Conservation (phyloP, 2,888 invertebrate genomes). For the Lycia hirtaria region DNA sequence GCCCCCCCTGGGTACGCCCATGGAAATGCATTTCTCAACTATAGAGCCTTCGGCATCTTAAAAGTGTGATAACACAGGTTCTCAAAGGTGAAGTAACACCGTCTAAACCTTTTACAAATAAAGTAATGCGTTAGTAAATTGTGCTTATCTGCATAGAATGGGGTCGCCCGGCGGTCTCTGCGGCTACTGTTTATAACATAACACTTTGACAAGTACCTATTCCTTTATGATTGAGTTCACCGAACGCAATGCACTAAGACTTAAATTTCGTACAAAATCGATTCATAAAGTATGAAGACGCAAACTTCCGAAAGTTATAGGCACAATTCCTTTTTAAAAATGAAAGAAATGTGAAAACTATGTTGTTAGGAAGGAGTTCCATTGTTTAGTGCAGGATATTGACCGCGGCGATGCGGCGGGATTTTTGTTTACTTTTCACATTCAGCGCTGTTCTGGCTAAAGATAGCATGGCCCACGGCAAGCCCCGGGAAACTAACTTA, state of each 20-base stretch:
- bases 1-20: not conserved
- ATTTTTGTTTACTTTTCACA: slow-evolving; percentile 71
- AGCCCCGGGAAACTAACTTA: slow-evolving; percentile 8
- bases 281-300: no score
- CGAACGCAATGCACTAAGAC: no score
- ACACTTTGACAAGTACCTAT: slow-evolving; percentile 5
- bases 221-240: not conserved
- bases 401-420: slow-evolving; percentile 65
- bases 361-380: slow-evolving; percentile 2
- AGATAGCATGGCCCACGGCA: slow-evolving; percentile 56
- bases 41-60: slow-evolving; percentile 5
- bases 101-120: slow-evolving; percentile 19
- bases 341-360: not conserved
- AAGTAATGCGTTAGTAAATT: slow-evolving; percentile 27
- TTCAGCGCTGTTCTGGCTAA: slow-evolving; percentile 62
- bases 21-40: not conserved
- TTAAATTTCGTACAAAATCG: no score
- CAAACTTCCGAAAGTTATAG: not conserved
- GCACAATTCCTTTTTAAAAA: not conserved
- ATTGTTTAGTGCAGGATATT: slow-evolving; percentile 74
- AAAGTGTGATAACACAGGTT: slow-evolving; percentile 14
- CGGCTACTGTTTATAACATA: slow-evolving; percentile 23
- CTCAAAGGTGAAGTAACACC: slow-evolving; percentile 15
- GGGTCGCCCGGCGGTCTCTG: slow-evolving; percentile 22
- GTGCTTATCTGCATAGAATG: slow-evolving; percentile 24